Evolutionary conservation across 2,888 invertebrate species (phyloP).

Genomic region (Eupithecia centaureata): DNA sequence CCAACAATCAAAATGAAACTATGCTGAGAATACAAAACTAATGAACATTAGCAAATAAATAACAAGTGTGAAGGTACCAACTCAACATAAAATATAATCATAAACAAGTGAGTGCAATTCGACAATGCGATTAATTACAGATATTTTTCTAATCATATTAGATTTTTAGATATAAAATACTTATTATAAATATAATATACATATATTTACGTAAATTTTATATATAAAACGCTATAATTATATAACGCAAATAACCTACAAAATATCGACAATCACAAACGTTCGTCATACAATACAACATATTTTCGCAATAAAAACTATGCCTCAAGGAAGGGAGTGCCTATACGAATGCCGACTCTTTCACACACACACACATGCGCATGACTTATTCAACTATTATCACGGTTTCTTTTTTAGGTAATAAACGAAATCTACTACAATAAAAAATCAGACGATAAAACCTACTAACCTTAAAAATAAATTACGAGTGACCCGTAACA

Average conservation of each 20-base stretch:
- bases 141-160: conserved; percentile 42
- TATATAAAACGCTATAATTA: conserved; percentile 64
- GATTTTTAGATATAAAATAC: conserved; percentile 44
- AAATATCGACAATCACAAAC: conserved; percentile 71
- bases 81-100: conserved; percentile 7
- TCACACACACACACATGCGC: conserved; percentile 67
- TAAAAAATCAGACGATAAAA: conserved; percentile 73
- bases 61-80: neutral
- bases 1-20: neutral
- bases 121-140: conserved; percentile 51
- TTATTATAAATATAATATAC: conserved; percentile 45
- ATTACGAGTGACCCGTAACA: conserved; percentile 75
- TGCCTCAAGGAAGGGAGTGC: conserved; percentile 79
- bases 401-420: conserved; percentile 79
- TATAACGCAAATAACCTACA: conserved; percentile 65
- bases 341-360: conserved; percentile 74
- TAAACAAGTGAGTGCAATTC: conserved; percentile 40
- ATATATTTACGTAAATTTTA: conserved; percentile 45
- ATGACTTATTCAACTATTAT: conserved; percentile 82
- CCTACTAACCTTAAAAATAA: conserved; percentile 82
- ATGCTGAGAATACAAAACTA: neutral
- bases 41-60: neutral
- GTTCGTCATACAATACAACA: conserved; percentile 63
- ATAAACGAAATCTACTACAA: conserved; percentile 71
- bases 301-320: conserved; percentile 59